A percentile compares a stretch with the other conserved stretches of the same genome.
Conservation (phyloP, 2,113 vertebrate genomes). For the Calyptommatus sinebrachiatus region DNA sequence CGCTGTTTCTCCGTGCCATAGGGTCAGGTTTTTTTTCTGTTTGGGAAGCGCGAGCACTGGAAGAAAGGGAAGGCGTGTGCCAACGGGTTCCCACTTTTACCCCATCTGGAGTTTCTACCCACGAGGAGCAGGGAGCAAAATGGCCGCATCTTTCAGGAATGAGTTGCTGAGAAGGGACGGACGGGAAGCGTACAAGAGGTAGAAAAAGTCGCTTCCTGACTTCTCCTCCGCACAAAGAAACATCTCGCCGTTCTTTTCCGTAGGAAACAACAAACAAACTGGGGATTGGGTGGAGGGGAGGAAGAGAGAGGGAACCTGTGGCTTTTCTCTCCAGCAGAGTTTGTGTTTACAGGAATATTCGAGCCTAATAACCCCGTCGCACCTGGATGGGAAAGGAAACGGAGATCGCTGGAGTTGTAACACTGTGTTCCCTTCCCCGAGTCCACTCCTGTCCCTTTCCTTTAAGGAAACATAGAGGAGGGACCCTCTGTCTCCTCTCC, state of each 20-base stretch:
- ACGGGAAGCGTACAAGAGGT: slow-evolving; percentile 1
- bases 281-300: neutral
- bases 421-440: slow-evolving; percentile 30
- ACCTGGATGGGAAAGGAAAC: slow-evolving; percentile 39
- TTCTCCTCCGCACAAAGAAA: neutral
- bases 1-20: slow-evolving; percentile 43
- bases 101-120: neutral
- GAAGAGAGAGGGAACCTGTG: neutral
- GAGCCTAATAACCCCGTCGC: slow-evolving; percentile 8
- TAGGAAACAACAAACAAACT: neutral
- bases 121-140: slow-evolving; percentile 26
- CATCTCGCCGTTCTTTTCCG: neutral
- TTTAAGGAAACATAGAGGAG: slow-evolving; percentile 17
- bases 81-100: neutral
- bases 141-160: neutral
- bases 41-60: slow-evolving; percentile 31
- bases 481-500: slow-evolving; percentile 2
- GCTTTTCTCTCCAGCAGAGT: slow-evolving; percentile 14
- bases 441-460: slow-evolving; percentile 33
- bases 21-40: slow-evolving; percentile 29
- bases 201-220: neutral
- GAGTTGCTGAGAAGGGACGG: neutral
- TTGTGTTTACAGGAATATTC: slow-evolving; percentile 56
- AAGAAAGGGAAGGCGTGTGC: slow-evolving; percentile 10
- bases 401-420: slow-evolving; percentile 16